Percentiles rank a stretch among this genome's conserved stretches.
Evolutionary conservation across 2,113 vertebrate genomes (phyloP).

Genomic region (Perca fluviatilis): DNA sequence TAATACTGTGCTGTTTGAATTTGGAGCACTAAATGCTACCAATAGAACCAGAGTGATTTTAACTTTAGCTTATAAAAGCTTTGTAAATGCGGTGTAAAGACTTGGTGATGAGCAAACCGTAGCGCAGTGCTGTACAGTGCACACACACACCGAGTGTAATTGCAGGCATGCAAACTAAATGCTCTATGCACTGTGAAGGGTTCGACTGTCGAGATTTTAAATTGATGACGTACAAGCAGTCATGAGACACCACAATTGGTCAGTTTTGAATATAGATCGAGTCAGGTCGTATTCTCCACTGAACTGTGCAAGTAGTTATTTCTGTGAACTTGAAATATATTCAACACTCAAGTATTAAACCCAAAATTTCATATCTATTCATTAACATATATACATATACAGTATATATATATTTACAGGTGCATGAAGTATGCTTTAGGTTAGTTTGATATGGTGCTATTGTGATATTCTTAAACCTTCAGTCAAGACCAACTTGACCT

Average conservation of each 20-base stretch:
- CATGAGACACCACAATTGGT: constrained; percentile 32
- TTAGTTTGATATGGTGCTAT: constrained; percentile 84
- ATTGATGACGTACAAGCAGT: constrained; percentile 18
- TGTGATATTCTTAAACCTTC: constrained; percentile 58
- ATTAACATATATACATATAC: constrained; percentile 55
- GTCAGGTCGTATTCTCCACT: constrained; percentile 32
- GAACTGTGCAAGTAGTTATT: constrained; percentile 43
- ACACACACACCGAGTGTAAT: constrained; percentile 46
- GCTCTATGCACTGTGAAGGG: constrained; percentile 72
- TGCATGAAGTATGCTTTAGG: constrained; percentile 77
- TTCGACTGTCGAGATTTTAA: constrained; percentile 53
- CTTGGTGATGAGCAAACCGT: constrained; percentile 39
- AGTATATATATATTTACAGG: constrained; percentile 60
- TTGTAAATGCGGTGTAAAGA: constrained; percentile 72
- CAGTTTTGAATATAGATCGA: constrained; percentile 3
- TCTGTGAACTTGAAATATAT: constrained; percentile 69
- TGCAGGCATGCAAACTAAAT: constrained; percentile 63
- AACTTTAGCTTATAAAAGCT: constrained; percentile 50
- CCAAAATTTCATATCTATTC: constrained; percentile 61
- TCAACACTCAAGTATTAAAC: constrained; percentile 69
- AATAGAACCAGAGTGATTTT: constrained; percentile 44
- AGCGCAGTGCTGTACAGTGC: constrained; percentile 58
- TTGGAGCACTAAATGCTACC: constrained; percentile 57
- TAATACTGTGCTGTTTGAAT: constrained; percentile 85
- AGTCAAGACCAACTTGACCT: constrained; percentile 63